Conservation (phyloP, 2,797 vertebrate species). For the Huso huso region DNA sequence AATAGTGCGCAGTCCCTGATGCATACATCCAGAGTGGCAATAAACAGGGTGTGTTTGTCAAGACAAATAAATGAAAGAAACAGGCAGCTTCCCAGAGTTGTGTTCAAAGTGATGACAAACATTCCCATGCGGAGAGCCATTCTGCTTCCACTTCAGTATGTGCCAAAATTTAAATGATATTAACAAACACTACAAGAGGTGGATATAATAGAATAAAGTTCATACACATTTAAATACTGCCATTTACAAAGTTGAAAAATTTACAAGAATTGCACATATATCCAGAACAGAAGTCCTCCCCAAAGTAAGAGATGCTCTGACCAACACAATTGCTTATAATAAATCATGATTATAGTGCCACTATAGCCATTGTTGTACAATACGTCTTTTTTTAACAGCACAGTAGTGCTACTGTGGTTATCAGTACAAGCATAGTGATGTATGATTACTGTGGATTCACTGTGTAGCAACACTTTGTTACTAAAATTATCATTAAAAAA, state of each 20-base stretch:
- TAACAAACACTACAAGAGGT: conserved; percentile 31
- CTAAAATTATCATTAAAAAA: too few relatives aligned
- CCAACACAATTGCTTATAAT: conserved; percentile 14
- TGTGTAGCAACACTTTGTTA: too few relatives aligned
- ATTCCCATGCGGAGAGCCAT: conserved; percentile 15
- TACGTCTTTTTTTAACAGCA: too few relatives aligned
- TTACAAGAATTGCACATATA: conserved; percentile 79
- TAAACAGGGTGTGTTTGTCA: neutral
- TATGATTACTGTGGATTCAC: too few relatives aligned
- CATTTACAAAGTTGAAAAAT: conserved; percentile 54
- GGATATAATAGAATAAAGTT: conserved; percentile 28
- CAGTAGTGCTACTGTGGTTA: too few relatives aligned
- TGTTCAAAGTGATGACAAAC: conserved; percentile 16
- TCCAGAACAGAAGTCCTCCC: conserved; percentile 42
- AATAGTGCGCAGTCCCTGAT: conserved; percentile 36
- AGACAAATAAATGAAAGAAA: neutral
- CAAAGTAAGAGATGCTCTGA: conserved; percentile 6
- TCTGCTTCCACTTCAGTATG: conserved; percentile 43
- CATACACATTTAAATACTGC: conserved; percentile 50
- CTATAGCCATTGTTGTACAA: too few relatives aligned
- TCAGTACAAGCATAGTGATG: too few relatives aligned
- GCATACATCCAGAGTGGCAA: conserved; percentile 18
- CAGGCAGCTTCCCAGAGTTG: neutral
- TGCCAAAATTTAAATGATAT: conserved; percentile 45
- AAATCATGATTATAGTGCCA: neutral